Evolutionary conservation across 2,113 vertebrate genomes (phyloP).

Genomic region (Phyllopteryx taeniolatus): DNA sequence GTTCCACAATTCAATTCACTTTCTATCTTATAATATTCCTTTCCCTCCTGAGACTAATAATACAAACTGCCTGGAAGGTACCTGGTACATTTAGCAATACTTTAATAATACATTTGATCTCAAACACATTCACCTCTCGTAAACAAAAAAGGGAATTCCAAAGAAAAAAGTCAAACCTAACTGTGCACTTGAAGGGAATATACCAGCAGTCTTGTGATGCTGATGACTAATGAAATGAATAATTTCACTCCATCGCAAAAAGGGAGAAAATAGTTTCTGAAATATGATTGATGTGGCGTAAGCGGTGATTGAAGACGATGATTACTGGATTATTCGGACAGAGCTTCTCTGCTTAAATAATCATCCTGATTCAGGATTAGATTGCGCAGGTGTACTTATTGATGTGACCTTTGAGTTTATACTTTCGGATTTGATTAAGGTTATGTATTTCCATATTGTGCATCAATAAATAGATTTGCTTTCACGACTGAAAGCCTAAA

Average conservation of each 20-base stretch:
- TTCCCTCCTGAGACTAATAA: not conserved
- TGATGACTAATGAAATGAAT: conserved; percentile 14
- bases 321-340: too few relatives aligned
- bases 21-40: not conserved
- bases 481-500: too few relatives aligned
- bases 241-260: conserved; percentile 19
- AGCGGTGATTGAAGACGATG: too few relatives aligned
- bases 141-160: not conserved
- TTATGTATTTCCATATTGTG: not conserved
- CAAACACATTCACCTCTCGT: not conserved
- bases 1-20: not conserved
- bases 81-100: not conserved
- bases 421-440: not conserved
- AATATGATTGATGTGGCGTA: not conserved
- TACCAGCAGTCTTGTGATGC: conserved; percentile 35
- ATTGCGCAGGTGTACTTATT: too few relatives aligned
- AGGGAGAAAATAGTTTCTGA: not conserved
- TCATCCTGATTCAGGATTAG: too few relatives aligned
- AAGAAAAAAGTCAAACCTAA: conserved; percentile 8
- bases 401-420: too few relatives aligned
- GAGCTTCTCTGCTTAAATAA: too few relatives aligned
- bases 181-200: conserved; percentile 27
- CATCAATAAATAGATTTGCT: not conserved
- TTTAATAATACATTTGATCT: not conserved
- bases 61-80: not conserved